Conservation (phyloP, 2,888 invertebrate species). For the Bugula neritina region DNA sequence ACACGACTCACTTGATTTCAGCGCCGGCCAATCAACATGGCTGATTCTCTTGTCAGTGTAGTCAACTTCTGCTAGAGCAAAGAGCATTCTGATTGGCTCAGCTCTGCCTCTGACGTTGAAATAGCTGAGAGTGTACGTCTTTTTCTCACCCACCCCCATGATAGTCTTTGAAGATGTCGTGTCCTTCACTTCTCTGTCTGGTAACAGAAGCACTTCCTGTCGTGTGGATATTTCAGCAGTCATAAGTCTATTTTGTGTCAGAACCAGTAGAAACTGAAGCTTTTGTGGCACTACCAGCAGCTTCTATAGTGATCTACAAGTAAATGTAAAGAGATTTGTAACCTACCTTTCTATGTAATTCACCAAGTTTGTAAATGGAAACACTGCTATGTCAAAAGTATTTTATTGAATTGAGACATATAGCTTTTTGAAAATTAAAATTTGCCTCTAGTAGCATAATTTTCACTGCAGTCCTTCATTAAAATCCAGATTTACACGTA, state of each 20-base stretch:
- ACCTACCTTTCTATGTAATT: too few species aligned
- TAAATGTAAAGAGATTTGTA: too few species aligned
- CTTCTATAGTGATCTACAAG: too few species aligned
- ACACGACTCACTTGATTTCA: slow-evolving; percentile 20
- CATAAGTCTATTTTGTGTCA: not conserved
- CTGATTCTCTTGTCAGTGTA: slow-evolving; percentile 11
- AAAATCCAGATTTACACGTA: too few species aligned
- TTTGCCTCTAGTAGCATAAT: too few species aligned
- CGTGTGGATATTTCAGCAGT: slow-evolving; percentile 17
- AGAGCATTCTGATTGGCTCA: slow-evolving; percentile 12
- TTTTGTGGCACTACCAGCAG: too few species aligned
- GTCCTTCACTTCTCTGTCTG: not conserved
- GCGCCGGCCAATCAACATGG: not conserved
- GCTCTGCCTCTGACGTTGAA: slow-evolving; percentile 19
- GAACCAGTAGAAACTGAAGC: too few species aligned
- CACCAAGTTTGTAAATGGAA: too few species aligned
- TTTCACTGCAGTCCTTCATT: too few species aligned
- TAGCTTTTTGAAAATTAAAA: too few species aligned
- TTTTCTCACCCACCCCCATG: slow-evolving; percentile 22
- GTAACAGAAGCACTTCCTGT: not conserved
- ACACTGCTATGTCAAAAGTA: too few species aligned
- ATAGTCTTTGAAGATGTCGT: not conserved
- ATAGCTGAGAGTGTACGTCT: not conserved
- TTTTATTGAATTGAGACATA: too few species aligned
- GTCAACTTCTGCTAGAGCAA: slow-evolving; percentile 10